phyloP scores from a whole-genome alignment of 1,140 invertebrate genomes.

The Colletes latitarsis region DNA sequence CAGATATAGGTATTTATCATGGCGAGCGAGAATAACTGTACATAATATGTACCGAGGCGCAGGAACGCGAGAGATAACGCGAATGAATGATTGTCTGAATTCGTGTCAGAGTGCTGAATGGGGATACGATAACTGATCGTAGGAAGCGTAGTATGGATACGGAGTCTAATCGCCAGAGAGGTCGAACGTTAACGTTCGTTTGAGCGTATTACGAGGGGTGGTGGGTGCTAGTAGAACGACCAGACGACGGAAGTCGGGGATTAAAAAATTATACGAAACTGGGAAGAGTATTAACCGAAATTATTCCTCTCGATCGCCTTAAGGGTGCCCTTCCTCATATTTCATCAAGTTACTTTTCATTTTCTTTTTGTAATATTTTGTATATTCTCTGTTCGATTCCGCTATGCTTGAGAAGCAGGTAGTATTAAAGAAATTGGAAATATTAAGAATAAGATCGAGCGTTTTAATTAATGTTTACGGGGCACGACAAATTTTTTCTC shows the following conservation, averaged over 20 bases:
- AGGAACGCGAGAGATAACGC: slow-evolving; percentile 56
- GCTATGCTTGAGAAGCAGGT: too few species aligned
- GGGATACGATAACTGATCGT: slow-evolving; percentile 54
- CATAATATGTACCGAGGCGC: slow-evolving; percentile 52
- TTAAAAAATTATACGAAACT: neutral
- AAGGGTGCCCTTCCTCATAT: too few species aligned
- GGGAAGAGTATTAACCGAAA: too few species aligned
- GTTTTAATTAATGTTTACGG: too few species aligned
- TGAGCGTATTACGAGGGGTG: slow-evolving; percentile 1
- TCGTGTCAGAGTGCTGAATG: slow-evolving; percentile 47
- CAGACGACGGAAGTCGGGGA: neutral
- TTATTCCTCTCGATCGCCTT: too few species aligned
- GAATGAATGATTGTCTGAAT: slow-evolving; percentile 63
- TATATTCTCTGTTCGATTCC: too few species aligned
- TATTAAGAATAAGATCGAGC: too few species aligned
- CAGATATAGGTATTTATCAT: slow-evolving; percentile 41
- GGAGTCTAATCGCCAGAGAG: slow-evolving; percentile 33
- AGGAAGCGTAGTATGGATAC: slow-evolving; percentile 21
- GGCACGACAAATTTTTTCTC: too few species aligned
- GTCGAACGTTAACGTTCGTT: slow-evolving; percentile 1
- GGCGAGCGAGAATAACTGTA: slow-evolving; percentile 57
- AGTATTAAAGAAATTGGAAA: too few species aligned
- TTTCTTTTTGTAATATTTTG: too few species aligned
- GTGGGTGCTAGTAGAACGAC: neutral
- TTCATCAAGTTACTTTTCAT: too few species aligned